Base-by-base conservation (phyloP, 2,797 vertebrate species). In the Echiichthys vipera region DNA sequence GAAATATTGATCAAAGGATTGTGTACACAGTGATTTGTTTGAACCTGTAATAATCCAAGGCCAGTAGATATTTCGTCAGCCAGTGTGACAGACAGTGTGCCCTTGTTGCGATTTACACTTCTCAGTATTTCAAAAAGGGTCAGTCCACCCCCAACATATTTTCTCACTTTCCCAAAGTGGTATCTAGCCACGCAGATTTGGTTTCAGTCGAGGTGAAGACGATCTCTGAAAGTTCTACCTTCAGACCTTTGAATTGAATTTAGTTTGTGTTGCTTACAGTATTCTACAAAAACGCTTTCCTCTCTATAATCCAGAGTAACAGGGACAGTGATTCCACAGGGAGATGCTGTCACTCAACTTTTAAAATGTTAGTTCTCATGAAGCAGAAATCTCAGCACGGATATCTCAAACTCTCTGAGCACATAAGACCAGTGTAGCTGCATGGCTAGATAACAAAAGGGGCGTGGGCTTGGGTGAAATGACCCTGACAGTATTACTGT, bases 11-110 rank as follows among this genome's bases (percentile, higher is more conserved):
- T 49, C 12, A 55, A 57, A 74, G 24, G 70, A 65, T 45, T 68
- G 46, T 72, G 39, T 74, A 55, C 71, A 62, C 36, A 71, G 17
- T 18, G 17, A 50, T 69, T 65, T 61, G 5, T 65, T 71, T 67
- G 17, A 40, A 82, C 57, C 65, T 67, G 66, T 65, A 70, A 74
- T 61, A 50, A 71, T 58, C 37, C 65, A 75, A 88, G 72, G 73
- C 62, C 66, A 69, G 73, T 55, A 55, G 63, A 78, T 42, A 30
- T 17, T 57, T 15, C 30, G 37, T 74, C 71, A 71, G 74, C 53
- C 64, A 67, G 57, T 80, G 50, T 67, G 55, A 78, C 9, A 71
- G 65, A 73, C 59, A 57, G 54, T 74, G 47, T 75, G 77, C 66
- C 77, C 69, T 76, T 69, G 47, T 59, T 61, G 17, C 76, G 66